Percentiles rank a stretch among this genome's conserved stretches.
phyloP scores from a whole-genome alignment of 2,888 invertebrate species.

The Xestia rhomboidea region DNA sequence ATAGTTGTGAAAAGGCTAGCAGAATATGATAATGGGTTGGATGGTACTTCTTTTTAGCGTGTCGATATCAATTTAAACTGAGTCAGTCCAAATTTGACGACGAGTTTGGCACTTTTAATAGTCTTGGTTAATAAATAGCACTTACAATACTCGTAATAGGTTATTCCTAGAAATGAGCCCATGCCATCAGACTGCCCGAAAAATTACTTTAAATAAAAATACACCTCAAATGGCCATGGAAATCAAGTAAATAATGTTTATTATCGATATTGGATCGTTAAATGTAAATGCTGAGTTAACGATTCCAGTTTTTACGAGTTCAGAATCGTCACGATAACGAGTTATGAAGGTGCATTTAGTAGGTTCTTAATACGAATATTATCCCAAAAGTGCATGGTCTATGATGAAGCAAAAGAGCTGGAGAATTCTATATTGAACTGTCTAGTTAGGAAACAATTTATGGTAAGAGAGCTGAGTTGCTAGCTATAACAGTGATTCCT shows the following conservation, averaged over 20 bases:
- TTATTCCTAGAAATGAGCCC: background rate
- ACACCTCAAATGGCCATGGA: background rate
- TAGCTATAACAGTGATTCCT: background rate
- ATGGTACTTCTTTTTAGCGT: no score
- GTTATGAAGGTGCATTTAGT: background rate
- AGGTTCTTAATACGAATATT: background rate
- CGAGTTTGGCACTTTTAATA: no score
- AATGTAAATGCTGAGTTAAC: background rate
- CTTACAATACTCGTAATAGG: no score
- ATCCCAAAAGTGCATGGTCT: background rate
- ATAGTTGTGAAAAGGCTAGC: no score
- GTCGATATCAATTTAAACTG: no score
- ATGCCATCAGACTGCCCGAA: background rate
- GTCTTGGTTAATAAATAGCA: no score
- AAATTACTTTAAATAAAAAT: background rate
- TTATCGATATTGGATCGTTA: background rate
- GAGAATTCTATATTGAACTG: background rate
- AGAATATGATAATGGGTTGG: no score
- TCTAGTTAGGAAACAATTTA: fast-evolving
- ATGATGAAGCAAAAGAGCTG: background rate
- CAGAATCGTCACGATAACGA: background rate
- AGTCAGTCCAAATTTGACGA: no score
- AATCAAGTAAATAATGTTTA: background rate
- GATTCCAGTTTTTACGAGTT: background rate
- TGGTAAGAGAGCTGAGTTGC: background rate